These are phyloP conservation scores for Yponomeuta plumbellus DNA, from an alignment of 2,888 invertebrate genomes.

Conservation along the genomic window DNA sequence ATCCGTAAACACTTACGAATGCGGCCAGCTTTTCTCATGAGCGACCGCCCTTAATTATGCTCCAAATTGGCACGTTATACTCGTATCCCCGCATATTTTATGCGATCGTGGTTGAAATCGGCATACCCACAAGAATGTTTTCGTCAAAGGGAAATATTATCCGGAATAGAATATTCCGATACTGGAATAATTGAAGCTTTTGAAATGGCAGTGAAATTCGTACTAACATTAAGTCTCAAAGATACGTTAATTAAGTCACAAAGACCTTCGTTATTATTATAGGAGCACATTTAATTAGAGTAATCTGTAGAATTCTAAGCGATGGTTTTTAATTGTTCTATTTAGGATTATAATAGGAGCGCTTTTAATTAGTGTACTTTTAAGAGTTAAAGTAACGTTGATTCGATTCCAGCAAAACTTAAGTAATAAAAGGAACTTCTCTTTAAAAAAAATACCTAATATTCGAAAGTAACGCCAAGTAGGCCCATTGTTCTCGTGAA, in stretches of 20 bases:
- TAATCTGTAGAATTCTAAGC: no score
- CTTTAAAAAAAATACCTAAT: no score
- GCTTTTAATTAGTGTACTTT: neutral
- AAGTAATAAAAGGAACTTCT: no score
- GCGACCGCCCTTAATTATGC: conserved; percentile 52
- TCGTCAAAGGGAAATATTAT: no score
- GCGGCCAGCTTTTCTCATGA: conserved; percentile 38
- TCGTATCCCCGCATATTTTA: neutral
- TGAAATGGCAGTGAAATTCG: neutral
- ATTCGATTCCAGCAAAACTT: neutral
- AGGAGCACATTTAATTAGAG: no score
- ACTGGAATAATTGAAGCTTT: neutral
- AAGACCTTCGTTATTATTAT: no score
- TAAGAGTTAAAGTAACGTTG: neutral
- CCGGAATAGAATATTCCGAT: no score
- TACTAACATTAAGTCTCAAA: neutral
- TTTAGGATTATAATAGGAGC: neutral
- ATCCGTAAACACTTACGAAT: conserved; percentile 53
- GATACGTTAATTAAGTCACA: neutral
- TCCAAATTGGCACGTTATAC: conserved; percentile 28
- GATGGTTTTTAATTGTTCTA: no score
- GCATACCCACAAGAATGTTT: no score
- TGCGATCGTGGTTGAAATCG: neutral
- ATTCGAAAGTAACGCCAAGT: no score
- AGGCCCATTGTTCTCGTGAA: no score